Base-by-base conservation (phyloP, 2,888 invertebrate species). In the Aphrophora alni region DNA sequence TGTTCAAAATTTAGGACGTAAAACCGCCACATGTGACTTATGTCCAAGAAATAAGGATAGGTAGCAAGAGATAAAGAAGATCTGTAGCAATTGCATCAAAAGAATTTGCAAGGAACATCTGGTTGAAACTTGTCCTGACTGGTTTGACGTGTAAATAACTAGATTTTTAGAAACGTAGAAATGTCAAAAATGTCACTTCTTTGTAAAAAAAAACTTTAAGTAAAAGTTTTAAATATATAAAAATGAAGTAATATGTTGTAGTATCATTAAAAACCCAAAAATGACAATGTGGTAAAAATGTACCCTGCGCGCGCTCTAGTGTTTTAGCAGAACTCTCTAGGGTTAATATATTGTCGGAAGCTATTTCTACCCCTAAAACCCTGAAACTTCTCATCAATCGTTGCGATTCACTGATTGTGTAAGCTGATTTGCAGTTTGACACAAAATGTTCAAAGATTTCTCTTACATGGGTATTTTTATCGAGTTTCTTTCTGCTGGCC, bases 401-500 rank as follows among this genome's bases (percentile, higher is more conserved):
- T 80, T 25, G 77, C 27, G 44, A 38, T 17, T 82, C 80, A 44
- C 77, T 21, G 33, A 75, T 69, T 17, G 33, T 38, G 25, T 38
- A 77, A 75, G 27, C 26, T 75, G 69, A 38, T 75, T 78, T 38
- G 38, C 75, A 78, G 26, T 75, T 80, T 68, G 69, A 28, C 26
- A 70, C 75, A 33, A 82, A 75, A 14, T 17, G 10, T 14, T 80
- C 76, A 71, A 75, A 82, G 27, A 82, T 68, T 44, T 82, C 77
- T 69, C 82, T 82, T 21, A 82, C 38, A 10, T 33, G 70, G 14
- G 82, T 80, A 14, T 80, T 51, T 24, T 80, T 77, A 74, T 82
- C 82, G 14, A 70, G 27, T 44, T 51, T 27, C 38, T 77, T 74
- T 68, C 77, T 75, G 3, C 51, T 69, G 4, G 26, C 51, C n/a